Base-by-base conservation (phyloP, 1,140 invertebrate genomes). In the Belonocnema kinseyi region DNA sequence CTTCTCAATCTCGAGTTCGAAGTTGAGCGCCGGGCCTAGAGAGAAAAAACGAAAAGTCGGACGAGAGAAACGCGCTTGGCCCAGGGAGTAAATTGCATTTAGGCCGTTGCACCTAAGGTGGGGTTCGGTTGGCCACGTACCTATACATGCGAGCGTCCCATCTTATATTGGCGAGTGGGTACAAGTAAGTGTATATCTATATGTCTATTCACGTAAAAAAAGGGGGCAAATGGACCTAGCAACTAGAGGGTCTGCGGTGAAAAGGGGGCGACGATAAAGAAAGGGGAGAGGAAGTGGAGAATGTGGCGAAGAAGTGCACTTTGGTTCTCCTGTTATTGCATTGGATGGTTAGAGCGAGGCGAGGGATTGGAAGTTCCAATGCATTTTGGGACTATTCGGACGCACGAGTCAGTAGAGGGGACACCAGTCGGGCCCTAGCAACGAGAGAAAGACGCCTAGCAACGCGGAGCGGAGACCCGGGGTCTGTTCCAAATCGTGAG, bases 361-460 rank as follows among this genome's bases (percentile, higher is more conserved):
- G 79, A 78, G 84, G 79, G 74, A 72, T 80, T 72, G 81, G 83
- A 75, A 82, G 82, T 72, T 74, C 77, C 83, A 83, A 85, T 87
- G 87, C 86, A 88, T 91, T 91, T 91, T 90, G 86, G 90, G 88
- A 91, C 89, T 91, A 90, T 76, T 80, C 76, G 73, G 73, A 74
- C 56, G 74, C 66, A 73, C 70, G 78, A 56, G 53, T 73, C 72
- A 79, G 74, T 73, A 75, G 83, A 53, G 80, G 75, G 79, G 56
- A 78, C 66, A 77, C 74, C 77, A 66, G 66, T 76, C 79, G 86
- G 88, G 88, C 87, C 89, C 88, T 90, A 90, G 89, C 88, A 90
- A 90, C 88, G 89, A 84, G 86, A 85, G 83, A 87, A 89, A 89
- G 88, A 91, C 85, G 86, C 89, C 88, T 90, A 90, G 87, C 88